phyloP scores from a whole-genome alignment of 2,888 invertebrate species.

The Tineola bisselliella region DNA sequence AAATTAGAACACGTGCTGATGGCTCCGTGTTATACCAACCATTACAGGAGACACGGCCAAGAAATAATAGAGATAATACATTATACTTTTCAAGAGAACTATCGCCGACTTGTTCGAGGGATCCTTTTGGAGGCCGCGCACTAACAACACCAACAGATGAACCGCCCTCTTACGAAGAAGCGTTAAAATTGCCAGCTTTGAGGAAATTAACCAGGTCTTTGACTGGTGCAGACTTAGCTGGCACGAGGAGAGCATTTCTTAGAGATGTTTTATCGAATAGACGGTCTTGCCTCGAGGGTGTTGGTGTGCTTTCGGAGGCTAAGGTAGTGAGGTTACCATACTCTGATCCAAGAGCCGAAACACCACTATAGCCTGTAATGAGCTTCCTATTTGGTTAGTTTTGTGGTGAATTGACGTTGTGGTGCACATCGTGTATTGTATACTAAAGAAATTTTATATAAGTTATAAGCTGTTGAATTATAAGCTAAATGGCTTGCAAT shows the following conservation, averaged over 20 bases:
- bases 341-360: slow-evolving; percentile 51
- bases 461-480: neutral
- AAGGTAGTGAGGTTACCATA: slow-evolving; percentile 52
- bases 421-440: slow-evolving; percentile 34
- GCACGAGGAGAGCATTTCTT: slow-evolving; percentile 58
- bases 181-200: slow-evolving; percentile 68
- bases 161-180: slow-evolving; percentile 73
- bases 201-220: slow-evolving; percentile 68
- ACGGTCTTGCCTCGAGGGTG: slow-evolving; percentile 57
- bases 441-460: neutral
- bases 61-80: slow-evolving; percentile 34
- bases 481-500: neutral
- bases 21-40: slow-evolving; percentile 39
- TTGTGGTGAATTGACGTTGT: slow-evolving; percentile 30
- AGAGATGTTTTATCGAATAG: slow-evolving; percentile 58
- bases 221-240: slow-evolving; percentile 66
- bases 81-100: slow-evolving; percentile 52
- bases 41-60: slow-evolving; percentile 37
- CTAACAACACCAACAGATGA: slow-evolving; percentile 66
- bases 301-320: slow-evolving; percentile 51
- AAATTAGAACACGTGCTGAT: slow-evolving; percentile 36
- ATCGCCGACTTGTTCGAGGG: slow-evolving; percentile 65
- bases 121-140: slow-evolving; percentile 69
- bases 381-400: neutral
- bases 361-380: slow-evolving; percentile 50